Base-by-base conservation (phyloP, 1,140 invertebrate genomes). In the Meloidogyne hapla region DNA sequence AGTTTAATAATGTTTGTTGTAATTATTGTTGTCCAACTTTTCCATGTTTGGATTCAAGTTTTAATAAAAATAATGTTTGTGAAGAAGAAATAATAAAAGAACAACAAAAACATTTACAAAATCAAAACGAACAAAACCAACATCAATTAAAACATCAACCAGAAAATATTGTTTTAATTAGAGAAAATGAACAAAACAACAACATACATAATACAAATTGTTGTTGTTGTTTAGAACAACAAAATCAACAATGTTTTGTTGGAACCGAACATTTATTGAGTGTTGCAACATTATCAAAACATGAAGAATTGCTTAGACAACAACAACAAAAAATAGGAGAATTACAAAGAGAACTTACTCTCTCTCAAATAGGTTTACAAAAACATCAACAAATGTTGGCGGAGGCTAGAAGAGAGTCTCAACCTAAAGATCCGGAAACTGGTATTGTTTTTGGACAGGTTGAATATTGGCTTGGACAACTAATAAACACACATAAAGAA, bases 301-400 rank as follows among this genome's bases (percentile, higher is more conserved):
- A 84, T 66, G 81, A 83, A 74, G 82, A 83, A 61, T 80, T 82
- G 48, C 80, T 95, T 38, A 91, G 91, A 69, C 92, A 93, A 81
- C 94, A 95, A 84, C 92, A 94, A 79, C 91, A 92, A 65, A 91
- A 92, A 84, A 96, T 96, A 65, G 92, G 94, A 82, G 93, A 94
- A 80, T 88, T 96, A 42, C 92, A 95, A 85, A 88, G 92, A 5
- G 93, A 95, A 80, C 85, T 96, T 45, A 84, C 89, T 45, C 83
- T 82, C 63, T 88, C 86, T 25, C 87, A 88, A 38, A 75, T 62
- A 83, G 56, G 76, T 83, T 65, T 88, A 15, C 74, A 83, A 23
- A 69, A 86, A 26, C 80, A 84, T 64, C 82, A 88, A 61, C 78
- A 84, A 67, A 61, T 84, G 45, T 84, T 84, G 45, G 25, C 23